Evolutionary conservation across 1,140 invertebrate genomes (phyloP).

Genomic region (Metopolophium dirhodum): DNA sequence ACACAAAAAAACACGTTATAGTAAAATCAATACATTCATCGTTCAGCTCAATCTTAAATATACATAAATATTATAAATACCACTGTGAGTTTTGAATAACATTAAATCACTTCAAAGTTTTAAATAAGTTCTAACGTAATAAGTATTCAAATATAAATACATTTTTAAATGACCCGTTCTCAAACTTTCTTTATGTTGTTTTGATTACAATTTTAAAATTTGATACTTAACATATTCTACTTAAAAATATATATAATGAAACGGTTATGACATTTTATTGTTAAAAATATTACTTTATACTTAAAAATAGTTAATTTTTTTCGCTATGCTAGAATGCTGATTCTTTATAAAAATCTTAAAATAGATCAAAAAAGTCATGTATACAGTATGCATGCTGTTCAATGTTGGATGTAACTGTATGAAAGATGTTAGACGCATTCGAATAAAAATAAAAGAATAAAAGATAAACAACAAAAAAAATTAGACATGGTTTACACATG

Average conservation of each 20-base stretch:
- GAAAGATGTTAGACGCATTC: constrained; percentile 4
- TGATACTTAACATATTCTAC: not conserved
- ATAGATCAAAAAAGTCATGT: not conserved
- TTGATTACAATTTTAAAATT: not conserved
- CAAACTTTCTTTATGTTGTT: not conserved
- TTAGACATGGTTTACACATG: not conserved
- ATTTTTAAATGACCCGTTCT: not conserved
- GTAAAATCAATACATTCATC: too few species aligned
- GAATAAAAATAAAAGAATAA: constrained; percentile 10
- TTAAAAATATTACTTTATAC: constrained; percentile 2
- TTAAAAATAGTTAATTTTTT: not conserved
- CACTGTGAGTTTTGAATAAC: not conserved
- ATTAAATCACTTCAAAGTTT: not conserved
- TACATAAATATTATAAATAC: too few species aligned
- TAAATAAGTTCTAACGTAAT: not conserved
- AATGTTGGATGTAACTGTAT: not conserved
- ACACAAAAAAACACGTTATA: too few species aligned
- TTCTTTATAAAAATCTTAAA: constrained; percentile 19
- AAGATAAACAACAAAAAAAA: constrained; percentile 11
- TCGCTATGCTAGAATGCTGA: not conserved
- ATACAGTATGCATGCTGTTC: not conserved
- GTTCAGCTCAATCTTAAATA: too few species aligned
- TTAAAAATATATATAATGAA: not conserved
- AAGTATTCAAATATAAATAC: not conserved
- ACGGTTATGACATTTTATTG: not conserved